A percentile compares a stretch with the other conserved stretches of the same genome.
phyloP scores from a whole-genome alignment of 2,797 vertebrate species.

The Chelidonichthys spinosus region DNA sequence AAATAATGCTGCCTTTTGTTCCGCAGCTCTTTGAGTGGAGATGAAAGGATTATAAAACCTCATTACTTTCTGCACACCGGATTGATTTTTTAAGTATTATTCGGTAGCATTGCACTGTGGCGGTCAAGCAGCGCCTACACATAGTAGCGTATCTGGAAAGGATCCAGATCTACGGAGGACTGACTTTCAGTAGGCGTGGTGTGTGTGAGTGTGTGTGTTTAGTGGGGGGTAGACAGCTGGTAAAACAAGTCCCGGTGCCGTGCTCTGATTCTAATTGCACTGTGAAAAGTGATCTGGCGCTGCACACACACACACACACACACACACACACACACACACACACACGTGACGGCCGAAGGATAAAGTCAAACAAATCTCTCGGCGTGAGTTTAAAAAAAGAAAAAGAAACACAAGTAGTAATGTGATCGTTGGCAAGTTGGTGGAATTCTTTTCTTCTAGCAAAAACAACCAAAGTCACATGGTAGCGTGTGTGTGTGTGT shows the following conservation, averaged over 20 bases:
- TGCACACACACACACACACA: constrained; percentile 47
- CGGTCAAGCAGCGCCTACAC: constrained; percentile 46
- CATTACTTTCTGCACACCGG: constrained; percentile 63
- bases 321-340: constrained; percentile 22
- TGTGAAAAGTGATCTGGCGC: constrained; percentile 74
- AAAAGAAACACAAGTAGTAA: constrained; percentile 43
- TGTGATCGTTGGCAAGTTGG: constrained; percentile 72
- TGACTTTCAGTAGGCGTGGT: constrained; percentile 58
- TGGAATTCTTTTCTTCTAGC: constrained; percentile 67
- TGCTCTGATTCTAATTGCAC: constrained; percentile 76
- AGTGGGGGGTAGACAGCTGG: constrained; percentile 71
- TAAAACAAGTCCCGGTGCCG: constrained; percentile 71
- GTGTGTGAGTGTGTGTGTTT: constrained; percentile 40
- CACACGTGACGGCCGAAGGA: constrained; percentile 64
- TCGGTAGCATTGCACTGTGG: constrained; percentile 46
- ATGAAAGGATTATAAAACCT: constrained; percentile 71
- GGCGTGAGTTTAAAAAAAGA: constrained; percentile 41
- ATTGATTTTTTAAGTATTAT: constrained; percentile 65
- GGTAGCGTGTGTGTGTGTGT: constrained; percentile 34
- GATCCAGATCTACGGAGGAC: constrained; percentile 57
- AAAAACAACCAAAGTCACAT: constrained; percentile 67
- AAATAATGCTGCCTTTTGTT: constrained; percentile 78
- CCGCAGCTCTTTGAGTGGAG: constrained; percentile 55
- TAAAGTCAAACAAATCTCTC: constrained; percentile 77
- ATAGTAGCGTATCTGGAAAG: constrained; percentile 55